A percentile compares a stretch with the other conserved stretches of the same genome.
Evolutionary conservation across 2,888 invertebrate genomes (phyloP).

Genomic region (Nowickia ferox): DNA sequence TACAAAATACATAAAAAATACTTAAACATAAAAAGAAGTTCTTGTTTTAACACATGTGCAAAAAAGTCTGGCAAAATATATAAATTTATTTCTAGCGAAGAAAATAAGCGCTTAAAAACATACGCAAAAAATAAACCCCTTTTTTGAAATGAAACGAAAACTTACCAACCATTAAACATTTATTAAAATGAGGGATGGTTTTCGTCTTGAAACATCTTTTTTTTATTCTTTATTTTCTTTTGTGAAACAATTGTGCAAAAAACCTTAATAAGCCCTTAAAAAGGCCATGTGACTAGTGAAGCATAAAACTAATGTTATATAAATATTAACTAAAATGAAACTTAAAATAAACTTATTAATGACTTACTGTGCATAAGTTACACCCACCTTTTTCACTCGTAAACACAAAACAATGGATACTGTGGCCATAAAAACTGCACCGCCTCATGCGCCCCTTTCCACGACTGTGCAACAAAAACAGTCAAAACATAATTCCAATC

Average conservation of each 20-base stretch:
- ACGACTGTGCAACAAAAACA: constrained; percentile 73
- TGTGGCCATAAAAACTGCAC: constrained; percentile 80
- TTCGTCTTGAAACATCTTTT: constrained; percentile 38
- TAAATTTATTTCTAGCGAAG: constrained; percentile 47
- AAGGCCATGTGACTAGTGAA: constrained; percentile 50
- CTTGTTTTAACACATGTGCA: constrained; percentile 47
- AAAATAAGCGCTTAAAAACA: constrained; percentile 44
- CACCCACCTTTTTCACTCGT: constrained; percentile 20
- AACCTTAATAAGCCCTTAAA: constrained; percentile 2
- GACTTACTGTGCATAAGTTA: not conserved
- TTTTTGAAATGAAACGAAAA: constrained; percentile 11
- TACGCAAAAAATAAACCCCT: constrained; percentile 17
- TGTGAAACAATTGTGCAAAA: constrained; percentile 26
- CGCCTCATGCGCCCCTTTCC: constrained; percentile 80
- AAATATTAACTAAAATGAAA: constrained; percentile 18
- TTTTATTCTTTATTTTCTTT: not conserved
- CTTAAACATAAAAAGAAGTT: constrained; percentile 21
- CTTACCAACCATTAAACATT: constrained; percentile 18
- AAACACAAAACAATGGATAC: constrained; percentile 77
- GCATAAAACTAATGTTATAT: constrained; percentile 41
- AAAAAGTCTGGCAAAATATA: constrained; percentile 25
- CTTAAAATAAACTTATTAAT: constrained; percentile 16
- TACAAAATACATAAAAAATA: not conserved
- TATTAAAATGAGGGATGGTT: constrained; percentile 53
- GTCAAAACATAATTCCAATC: constrained; percentile 60